phyloP scores from a whole-genome alignment of 2,113 vertebrate genomes.

The Bufo gargarizans region DNA sequence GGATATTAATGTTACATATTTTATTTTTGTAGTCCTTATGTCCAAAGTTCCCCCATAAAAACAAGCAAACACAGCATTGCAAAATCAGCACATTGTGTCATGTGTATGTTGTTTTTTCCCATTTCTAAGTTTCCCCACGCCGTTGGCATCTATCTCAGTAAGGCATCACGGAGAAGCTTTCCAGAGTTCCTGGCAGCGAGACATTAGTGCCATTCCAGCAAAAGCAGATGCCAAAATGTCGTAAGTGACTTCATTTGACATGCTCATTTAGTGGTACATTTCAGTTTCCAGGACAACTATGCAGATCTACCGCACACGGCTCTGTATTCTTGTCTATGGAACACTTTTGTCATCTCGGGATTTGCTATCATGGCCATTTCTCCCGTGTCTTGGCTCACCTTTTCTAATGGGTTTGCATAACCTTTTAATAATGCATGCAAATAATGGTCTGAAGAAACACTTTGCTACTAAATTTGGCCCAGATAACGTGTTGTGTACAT shows the following conservation, averaged over 20 bases:
- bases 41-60: no score
- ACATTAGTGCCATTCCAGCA: slow-evolving; percentile 16
- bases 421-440: slow-evolving; percentile 47
- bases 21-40: no score
- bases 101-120: neutral
- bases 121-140: neutral
- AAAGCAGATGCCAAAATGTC: slow-evolving; percentile 47
- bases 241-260: slow-evolving; percentile 36
- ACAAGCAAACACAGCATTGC: neutral
- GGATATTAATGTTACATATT: no score
- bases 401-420: slow-evolving; percentile 30
- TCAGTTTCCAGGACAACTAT: slow-evolving; percentile 44
- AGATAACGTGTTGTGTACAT: slow-evolving; percentile 5
- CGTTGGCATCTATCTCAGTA: neutral
- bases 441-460: slow-evolving; percentile 13
- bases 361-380: neutral
- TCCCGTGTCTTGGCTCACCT: slow-evolving; percentile 7
- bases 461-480: neutral
- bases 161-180: neutral
- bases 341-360: neutral
- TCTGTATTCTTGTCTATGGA: neutral
- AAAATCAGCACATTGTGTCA: neutral
- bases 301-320: neutral
- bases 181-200: slow-evolving; percentile 30
- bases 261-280: slow-evolving; percentile 38